These are phyloP conservation scores for Ceuthmochares aereus DNA, from an alignment of 2,113 vertebrate species.

Conservation along the genomic window DNA sequence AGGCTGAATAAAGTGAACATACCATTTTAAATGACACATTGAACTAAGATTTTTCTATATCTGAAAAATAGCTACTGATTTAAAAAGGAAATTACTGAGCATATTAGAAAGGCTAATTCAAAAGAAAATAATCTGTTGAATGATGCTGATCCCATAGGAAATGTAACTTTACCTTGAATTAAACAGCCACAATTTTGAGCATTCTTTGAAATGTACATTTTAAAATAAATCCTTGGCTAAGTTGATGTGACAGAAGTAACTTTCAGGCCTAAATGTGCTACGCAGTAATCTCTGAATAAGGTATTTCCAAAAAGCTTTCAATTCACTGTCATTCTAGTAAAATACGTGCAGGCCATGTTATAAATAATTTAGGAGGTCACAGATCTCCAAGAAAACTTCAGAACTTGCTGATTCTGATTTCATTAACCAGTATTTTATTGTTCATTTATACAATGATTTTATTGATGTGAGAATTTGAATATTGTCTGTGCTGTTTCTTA, in stretches of 20 bases:
- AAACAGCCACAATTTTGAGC: neutral
- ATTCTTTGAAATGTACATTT: neutral
- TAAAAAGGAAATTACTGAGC: neutral
- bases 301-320: neutral
- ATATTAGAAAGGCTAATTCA: neutral
- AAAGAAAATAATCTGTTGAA: neutral
- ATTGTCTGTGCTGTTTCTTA: neutral
- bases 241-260: neutral
- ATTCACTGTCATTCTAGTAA: neutral
- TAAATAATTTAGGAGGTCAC: neutral
- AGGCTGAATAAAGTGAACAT: neutral
- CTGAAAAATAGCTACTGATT: neutral
- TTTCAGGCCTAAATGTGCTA: neutral
- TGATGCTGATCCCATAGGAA: neutral
- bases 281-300: neutral
- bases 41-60: neutral
- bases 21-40: neutral
- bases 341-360: neutral
- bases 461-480: neutral
- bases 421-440: neutral
- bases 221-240: neutral
- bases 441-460: neutral
- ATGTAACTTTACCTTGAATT: neutral
- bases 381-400: neutral
- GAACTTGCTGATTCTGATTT: neutral